phyloP scores from a whole-genome alignment of 2,113 vertebrate genomes.

The Cololabis saira region DNA sequence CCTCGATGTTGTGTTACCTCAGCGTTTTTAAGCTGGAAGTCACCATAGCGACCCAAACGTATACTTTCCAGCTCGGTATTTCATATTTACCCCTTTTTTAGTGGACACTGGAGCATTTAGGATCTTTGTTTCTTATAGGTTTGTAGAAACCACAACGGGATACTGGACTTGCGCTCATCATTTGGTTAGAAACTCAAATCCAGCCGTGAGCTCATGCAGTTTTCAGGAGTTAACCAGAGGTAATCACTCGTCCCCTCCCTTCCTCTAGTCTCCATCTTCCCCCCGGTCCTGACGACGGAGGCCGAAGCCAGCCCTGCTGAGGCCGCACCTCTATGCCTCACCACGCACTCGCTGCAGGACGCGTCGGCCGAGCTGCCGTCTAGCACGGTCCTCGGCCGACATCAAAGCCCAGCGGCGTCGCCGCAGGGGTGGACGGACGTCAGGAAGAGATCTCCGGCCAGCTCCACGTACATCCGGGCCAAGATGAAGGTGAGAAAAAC shows the following conservation, averaged over 20 bases:
- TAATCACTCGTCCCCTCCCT: slow-evolving; percentile 2
- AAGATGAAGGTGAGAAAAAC: slow-evolving; percentile 82
- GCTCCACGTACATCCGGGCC: slow-evolving; percentile 71
- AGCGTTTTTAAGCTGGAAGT: no score
- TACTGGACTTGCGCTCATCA: no score
- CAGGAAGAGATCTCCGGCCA: slow-evolving; percentile 60
- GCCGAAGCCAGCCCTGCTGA: slow-evolving; percentile 78
- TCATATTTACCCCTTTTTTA: no score
- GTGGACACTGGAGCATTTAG: no score
- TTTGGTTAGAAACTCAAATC: no score
- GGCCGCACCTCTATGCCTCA: slow-evolving; percentile 69
- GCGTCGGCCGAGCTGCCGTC: slow-evolving; percentile 76
- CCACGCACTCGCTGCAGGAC: slow-evolving; percentile 50
- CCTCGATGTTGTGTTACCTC: no score
- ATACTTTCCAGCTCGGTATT: neutral
- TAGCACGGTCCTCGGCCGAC: slow-evolving; percentile 75
- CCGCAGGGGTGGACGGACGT: slow-evolving; percentile 34
- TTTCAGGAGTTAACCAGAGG: neutral
- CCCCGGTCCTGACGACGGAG: slow-evolving; percentile 58
- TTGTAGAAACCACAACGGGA: no score
- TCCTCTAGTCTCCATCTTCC: slow-evolving; percentile 69
- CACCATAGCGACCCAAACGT: no score
- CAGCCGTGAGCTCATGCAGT: no score
- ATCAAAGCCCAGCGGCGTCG: neutral
- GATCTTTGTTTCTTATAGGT: no score